Conservation (phyloP, 2,797 vertebrate species). For the Rhinatrema bivittatum region DNA sequence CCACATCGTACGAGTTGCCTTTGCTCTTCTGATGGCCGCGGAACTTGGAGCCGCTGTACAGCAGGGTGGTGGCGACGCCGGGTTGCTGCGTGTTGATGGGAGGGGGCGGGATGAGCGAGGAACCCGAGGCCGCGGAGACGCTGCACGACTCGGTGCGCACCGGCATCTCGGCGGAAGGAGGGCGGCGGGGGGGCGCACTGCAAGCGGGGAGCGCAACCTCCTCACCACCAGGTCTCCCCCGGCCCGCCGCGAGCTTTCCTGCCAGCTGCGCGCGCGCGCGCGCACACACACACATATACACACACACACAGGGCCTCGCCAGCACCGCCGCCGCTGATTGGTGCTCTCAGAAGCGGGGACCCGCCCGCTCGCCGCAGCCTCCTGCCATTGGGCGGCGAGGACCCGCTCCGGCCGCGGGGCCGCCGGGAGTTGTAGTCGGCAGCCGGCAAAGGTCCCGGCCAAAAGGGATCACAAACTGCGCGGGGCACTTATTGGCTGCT, state of each 20-base stretch:
- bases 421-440: slow-evolving; percentile 8
- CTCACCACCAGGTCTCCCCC: slow-evolving; percentile 30
- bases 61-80: slow-evolving; percentile 81
- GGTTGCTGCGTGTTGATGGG: slow-evolving; percentile 94
- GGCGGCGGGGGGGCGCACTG: slow-evolving; percentile 39
- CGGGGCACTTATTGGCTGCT: rapidly evolving
- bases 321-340: not conserved
- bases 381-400: slow-evolving; percentile 16
- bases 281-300: not conserved
- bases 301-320: slow-evolving; percentile 5
- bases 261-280: slow-evolving; percentile 33
- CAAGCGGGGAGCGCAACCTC: slow-evolving; percentile 22
- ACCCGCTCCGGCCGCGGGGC: slow-evolving; percentile 12
- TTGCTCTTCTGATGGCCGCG: slow-evolving; percentile 94
- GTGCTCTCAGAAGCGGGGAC: not conserved
- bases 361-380: slow-evolving; percentile 16
- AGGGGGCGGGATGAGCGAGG: slow-evolving; percentile 77
- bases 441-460: no score
- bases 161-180: slow-evolving; percentile 75
- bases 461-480: rapidly evolving
- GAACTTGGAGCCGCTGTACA: slow-evolving; percentile 94
- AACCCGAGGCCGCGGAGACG: slow-evolving; percentile 49
- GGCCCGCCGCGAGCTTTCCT: slow-evolving; percentile 32
- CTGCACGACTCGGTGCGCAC: slow-evolving; percentile 68
- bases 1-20: slow-evolving; percentile 93